Base-by-base conservation (phyloP, 2,797 vertebrate genomes). In the Sebastes goodei region DNA sequence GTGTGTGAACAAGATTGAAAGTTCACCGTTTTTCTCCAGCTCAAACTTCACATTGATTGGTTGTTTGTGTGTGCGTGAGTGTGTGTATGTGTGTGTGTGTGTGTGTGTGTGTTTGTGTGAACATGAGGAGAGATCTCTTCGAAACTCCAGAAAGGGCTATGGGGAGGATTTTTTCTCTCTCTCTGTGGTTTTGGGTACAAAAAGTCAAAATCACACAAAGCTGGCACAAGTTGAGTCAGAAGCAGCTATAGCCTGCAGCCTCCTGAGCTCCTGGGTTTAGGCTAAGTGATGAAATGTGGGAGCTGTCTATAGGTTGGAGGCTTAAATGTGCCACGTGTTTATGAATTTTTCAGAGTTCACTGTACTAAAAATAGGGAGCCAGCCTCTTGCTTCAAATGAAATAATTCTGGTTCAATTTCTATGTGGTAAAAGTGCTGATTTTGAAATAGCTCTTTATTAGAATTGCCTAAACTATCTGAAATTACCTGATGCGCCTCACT, bases 141-240 rank as follows among this genome's bases (percentile, higher is more conserved):
- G 2, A 49, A 68, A 59, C 7, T 6, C 3, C 9, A 49, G 32
- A 49, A 61, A 56, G 46, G 56, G 55, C 61, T 69, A 10, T 23
- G 38, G 15, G 57, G 29, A 69, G 57, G 42, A 38, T 70, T 17
- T 61, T n/a, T 38, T 76, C 60, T 65, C 52, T 66, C 42, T 35
- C 10, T 42, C 20, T 70, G 49, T 55, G 55, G 30, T 62, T 62
- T 75, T 59, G 10, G 65, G 59, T 71, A 80, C 64, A 81, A 59
- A 82, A 80, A 74, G 74, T 46, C 38, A 83, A 72, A 76, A 53
- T 84, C 46, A 56, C 78, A 85, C 52, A 73, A 59, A 23, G 63
- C 86, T 90, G 84, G 76, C 86, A 82, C 35, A 21, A 76, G 55
- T 73, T 75, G 53, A 90, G 83, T 84, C 76, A 83, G 71, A 52